Percentiles rank a stretch among this genome's conserved stretches.
Evolutionary conservation across 2,113 vertebrate genomes (phyloP).

Genomic region (Hiodon alosoides): DNA sequence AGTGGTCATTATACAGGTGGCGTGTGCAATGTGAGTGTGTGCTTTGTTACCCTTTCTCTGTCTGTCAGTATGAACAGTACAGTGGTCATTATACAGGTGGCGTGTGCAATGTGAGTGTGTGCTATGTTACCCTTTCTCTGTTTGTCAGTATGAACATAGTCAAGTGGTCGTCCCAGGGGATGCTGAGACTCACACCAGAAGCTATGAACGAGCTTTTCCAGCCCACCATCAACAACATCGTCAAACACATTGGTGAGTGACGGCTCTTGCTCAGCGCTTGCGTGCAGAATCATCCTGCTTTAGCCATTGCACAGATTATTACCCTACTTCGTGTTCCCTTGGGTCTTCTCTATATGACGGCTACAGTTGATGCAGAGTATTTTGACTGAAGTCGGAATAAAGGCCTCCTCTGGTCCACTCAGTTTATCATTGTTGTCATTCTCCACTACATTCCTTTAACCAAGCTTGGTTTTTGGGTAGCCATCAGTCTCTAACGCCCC

Average conservation of each 20-base stretch:
- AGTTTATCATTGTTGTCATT: not conserved
- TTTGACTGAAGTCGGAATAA: too few relatives aligned
- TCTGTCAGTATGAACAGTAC: constrained; percentile 77
- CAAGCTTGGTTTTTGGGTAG: too few relatives aligned
- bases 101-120: not conserved
- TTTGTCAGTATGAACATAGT: constrained; percentile 78
- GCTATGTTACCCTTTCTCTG: not conserved
- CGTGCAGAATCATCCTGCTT: too few relatives aligned
- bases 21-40: not conserved
- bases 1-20: constrained; percentile 73
- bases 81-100: constrained; percentile 73
- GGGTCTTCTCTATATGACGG: not conserved
- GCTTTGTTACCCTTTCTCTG: not conserved
- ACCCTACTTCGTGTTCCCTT: not conserved
- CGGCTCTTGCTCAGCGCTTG: not conserved
- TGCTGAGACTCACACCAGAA: constrained; percentile 84
- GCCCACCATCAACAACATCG: constrained; percentile 81
- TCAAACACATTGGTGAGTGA: constrained; percentile 81
- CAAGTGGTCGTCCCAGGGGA: constrained; percentile 96
- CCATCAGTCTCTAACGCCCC: too few relatives aligned
- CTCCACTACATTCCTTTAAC: not conserved
- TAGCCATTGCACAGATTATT: not conserved
- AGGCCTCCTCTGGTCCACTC: not conserved
- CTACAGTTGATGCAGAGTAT: too few relatives aligned
- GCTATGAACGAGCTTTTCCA: constrained; percentile 94